Base-by-base conservation (phyloP, 2,113 vertebrate species). In the Oryzias javanicus region DNA sequence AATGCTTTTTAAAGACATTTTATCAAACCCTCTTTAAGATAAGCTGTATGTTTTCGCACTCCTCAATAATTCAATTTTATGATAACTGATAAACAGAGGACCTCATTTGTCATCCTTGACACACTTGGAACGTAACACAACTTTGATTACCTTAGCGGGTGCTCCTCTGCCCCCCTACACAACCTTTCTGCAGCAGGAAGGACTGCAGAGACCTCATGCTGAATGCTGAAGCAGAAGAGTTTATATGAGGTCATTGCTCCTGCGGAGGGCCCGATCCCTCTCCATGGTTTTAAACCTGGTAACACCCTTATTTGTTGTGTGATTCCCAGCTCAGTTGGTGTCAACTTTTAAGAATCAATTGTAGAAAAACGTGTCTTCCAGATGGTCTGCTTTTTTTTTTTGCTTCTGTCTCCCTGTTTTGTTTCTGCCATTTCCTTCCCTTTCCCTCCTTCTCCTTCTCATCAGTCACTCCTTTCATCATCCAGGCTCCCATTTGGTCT, bases 401-500 rank as follows among this genome's bases (percentile, higher is more conserved):
- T 14, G 29, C 18, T 45, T 69, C 53, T 54, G 78, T 78, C 45
- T 60, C 20, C 49, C 19, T n/a, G 22, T 53, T 79, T 29, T 53
- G 18, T 76, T 41, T 53, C 10, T 35, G 35, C 35, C 35, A 41
- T 75, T 55, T 14, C 29, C 18, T 52, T 69, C 53, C 51, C 78
- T 78, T 45, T 57, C 18, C 49, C 19, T n/a, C 25, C 52, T 79
- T 29, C 55, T 18, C 74, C 29, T 53, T 24, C 76, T 72, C 56
- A 70, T 79, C 78, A 76, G 75, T 75, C 55, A 27, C 17, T 67
- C 44, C 75, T 85, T 89, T 87, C 64, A 82, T 86, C 68, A 82
- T 67, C 22, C 63, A 74, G 71, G 77, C 47, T 66, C 72, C 73
- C 87, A 84, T 89, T 85, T 89, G 85, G 83, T 89, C 58, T 82